Percentiles rank a stretch among this genome's conserved stretches.
Evolutionary conservation across 2,113 vertebrate genomes (phyloP).

Genomic region (Origma solitaria): DNA sequence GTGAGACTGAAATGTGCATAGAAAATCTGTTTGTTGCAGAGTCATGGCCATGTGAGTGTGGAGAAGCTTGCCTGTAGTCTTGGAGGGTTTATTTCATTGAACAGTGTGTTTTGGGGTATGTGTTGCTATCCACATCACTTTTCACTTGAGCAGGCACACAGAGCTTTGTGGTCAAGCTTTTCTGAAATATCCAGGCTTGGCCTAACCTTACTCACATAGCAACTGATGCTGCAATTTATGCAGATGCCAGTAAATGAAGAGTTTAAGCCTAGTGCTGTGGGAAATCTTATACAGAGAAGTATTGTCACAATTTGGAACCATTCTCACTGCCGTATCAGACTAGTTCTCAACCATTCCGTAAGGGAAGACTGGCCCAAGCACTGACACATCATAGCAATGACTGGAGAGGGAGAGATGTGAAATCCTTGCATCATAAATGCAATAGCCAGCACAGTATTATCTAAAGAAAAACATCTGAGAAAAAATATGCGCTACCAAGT

Average conservation of each 20-base stretch:
- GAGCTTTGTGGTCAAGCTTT: not conserved
- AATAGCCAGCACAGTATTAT: not conserved
- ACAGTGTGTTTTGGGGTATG: not conserved
- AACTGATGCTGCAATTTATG: not conserved
- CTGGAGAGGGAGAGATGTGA: not conserved
- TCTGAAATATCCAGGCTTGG: not conserved
- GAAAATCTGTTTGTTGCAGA: not conserved
- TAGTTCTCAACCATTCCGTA: not conserved
- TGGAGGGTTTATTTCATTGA: not conserved
- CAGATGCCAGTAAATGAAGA: not conserved
- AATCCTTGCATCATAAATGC: not conserved
- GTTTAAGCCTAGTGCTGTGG: not conserved
- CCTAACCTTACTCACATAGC: not conserved
- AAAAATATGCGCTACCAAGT: not conserved
- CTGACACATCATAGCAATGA: not conserved
- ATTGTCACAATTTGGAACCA: not conserved
- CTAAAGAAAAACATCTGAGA: not conserved
- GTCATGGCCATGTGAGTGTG: not conserved
- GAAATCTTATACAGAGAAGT: not conserved
- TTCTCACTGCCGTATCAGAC: not conserved
- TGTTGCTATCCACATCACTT: not conserved
- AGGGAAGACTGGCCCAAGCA: not conserved
- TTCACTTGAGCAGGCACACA: not conserved
- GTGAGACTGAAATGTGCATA: not conserved
- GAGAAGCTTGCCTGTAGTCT: not conserved